phyloP scores from a whole-genome alignment of 2,888 invertebrate genomes.

The Diaperis boleti region DNA sequence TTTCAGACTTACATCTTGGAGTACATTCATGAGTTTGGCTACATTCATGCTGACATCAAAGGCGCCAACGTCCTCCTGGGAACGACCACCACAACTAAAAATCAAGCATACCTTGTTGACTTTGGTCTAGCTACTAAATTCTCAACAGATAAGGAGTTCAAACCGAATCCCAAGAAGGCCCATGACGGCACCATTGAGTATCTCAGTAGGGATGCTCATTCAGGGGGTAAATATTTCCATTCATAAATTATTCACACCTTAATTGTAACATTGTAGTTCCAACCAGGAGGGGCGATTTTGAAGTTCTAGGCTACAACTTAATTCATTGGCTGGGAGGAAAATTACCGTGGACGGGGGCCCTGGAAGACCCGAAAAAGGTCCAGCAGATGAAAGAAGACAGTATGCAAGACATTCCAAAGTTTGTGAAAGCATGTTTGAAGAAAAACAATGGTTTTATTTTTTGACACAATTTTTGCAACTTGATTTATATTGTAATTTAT shows the following conservation, averaged over 20 bases:
- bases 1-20: constrained; percentile 76
- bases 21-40: constrained; percentile 91
- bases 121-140: constrained; percentile 90
- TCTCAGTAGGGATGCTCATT: constrained; percentile 95
- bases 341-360: constrained; percentile 86
- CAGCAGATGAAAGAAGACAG: constrained; percentile 78
- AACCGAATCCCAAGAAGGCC: constrained; percentile 90
- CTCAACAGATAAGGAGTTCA: constrained; percentile 79
- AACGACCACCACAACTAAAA: constrained; percentile 72
- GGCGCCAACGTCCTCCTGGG: constrained; percentile 93
- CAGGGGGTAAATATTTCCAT: constrained; percentile 75
- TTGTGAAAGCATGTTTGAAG: constrained; percentile 66
- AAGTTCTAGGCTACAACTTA: constrained; percentile 94
- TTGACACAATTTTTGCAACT: constrained; percentile 59
- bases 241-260: not conserved
- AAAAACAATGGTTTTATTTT: constrained; percentile 56
- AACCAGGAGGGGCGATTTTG: constrained; percentile 92
- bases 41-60: constrained; percentile 96
- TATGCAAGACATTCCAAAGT: constrained; percentile 70
- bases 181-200: too few relatives aligned
- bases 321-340: constrained; percentile 89
- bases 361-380: constrained; percentile 73
- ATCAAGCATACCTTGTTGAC: constrained; percentile 90
- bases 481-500: constrained; percentile 50
- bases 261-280: constrained; percentile 69